Conservation (phyloP, 2,888 invertebrate genomes). For the Azorinus chamasolen region DNA sequence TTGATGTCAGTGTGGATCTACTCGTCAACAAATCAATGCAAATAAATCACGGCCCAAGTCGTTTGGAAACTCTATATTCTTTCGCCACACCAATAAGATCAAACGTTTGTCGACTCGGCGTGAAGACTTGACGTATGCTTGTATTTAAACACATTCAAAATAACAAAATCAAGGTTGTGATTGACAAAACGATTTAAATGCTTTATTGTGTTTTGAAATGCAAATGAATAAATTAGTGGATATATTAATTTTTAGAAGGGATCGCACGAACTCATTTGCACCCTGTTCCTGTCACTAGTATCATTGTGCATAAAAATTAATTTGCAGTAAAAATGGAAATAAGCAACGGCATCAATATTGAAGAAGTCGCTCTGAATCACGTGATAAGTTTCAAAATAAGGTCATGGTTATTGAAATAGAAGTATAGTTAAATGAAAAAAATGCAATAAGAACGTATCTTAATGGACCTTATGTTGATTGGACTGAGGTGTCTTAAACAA, state of each 20-base stretch:
- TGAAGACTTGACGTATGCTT: conserved; percentile 41
- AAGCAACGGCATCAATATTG: background rate
- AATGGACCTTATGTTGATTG: too few species aligned
- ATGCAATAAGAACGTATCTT: too few species aligned
- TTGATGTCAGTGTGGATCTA: conserved; percentile 17
- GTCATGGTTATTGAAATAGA: too few species aligned
- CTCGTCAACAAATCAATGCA: conserved; percentile 39
- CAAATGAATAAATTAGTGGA: conserved; percentile 66
- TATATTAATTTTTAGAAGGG: conserved; percentile 63
- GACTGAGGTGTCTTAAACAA: too few species aligned
- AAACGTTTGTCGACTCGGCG: conserved; percentile 25
- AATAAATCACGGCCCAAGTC: conserved; percentile 57
- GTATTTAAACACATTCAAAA: conserved; percentile 1
- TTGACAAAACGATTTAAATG: conserved; percentile 47
- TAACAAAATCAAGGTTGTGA: conserved; percentile 33
- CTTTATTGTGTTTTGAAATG: conserved; percentile 47
- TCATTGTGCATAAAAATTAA: conserved; percentile 29
- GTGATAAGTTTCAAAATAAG: too few species aligned
- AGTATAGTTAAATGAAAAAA: too few species aligned
- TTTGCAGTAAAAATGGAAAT: conserved; percentile 50
- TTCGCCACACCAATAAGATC: conserved; percentile 45
- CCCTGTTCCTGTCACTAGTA: too few species aligned
- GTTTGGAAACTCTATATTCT: conserved; percentile 46
- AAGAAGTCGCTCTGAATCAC: too few species aligned
- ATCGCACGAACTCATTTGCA: background rate